These are phyloP conservation scores for Leptoteleia sp. DNA, from an alignment of 1,140 invertebrate species.

Conservation along the genomic window DNA sequence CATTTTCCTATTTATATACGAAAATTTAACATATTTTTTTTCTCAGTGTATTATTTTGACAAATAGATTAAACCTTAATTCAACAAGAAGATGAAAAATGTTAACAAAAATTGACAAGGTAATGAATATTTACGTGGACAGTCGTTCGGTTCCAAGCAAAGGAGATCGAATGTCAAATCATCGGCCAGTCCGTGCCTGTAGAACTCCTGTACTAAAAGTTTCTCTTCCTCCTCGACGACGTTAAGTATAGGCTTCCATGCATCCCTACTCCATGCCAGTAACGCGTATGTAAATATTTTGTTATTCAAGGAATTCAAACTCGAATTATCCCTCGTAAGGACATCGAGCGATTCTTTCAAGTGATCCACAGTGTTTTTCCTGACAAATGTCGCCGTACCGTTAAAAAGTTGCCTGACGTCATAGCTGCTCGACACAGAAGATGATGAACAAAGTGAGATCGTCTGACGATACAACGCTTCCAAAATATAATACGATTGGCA, in stretches of 20 bases:
- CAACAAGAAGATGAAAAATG: no score
- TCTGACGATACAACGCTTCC: no score
- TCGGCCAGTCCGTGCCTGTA: conserved; percentile 69
- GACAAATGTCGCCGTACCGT: conserved; percentile 71
- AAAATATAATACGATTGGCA: no score
- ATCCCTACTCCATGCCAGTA: conserved; percentile 69
- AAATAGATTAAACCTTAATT: no score
- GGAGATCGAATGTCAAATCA: conserved; percentile 68
- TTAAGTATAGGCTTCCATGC: conserved; percentile 75
- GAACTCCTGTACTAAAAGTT: conserved; percentile 71
- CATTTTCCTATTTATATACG: no score
- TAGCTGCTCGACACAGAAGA: conserved; percentile 67
- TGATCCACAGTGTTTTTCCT: conserved; percentile 70
- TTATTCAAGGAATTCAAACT: conserved; percentile 76
- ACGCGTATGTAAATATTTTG: conserved; percentile 77
- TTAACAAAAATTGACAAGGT: background rate
- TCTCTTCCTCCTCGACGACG: conserved; percentile 68
- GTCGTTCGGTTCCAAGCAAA: conserved; percentile 72
- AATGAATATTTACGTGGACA: conserved; percentile 66
- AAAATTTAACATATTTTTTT: no score
- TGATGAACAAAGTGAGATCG: background rate
- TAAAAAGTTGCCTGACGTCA: conserved; percentile 73
- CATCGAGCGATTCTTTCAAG: conserved; percentile 75
- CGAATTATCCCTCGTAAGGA: conserved; percentile 74
- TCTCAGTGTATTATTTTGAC: no score